These are phyloP conservation scores for Halictus ligatus DNA, from an alignment of 2,888 invertebrate genomes.

Conservation along the genomic window DNA sequence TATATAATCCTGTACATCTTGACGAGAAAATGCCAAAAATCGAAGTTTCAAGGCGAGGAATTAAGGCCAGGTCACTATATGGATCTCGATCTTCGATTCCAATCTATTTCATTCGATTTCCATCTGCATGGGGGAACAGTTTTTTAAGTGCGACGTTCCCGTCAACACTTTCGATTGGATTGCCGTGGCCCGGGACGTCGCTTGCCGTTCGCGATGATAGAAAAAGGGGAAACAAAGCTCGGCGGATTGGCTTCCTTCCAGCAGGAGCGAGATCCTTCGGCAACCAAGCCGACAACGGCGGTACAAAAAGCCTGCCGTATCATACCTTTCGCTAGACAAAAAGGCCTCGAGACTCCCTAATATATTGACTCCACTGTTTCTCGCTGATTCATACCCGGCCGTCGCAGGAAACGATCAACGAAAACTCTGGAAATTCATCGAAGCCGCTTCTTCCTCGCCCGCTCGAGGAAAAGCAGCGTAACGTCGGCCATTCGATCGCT, in stretches of 20 bases:
- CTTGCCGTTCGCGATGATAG: conserved; percentile 25
- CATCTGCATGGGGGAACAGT: neutral
- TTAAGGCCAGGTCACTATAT: neutral
- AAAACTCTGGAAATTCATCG: conserved; percentile 24
- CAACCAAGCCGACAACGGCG: neutral
- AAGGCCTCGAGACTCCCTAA: conserved; percentile 42
- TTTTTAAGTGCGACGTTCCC: conserved; percentile 21
- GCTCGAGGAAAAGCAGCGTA: neutral
- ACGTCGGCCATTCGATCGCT: conserved; percentile 17
- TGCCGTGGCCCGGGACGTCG: conserved; percentile 32
- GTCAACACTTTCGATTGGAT: conserved; percentile 54
- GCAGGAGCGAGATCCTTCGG: conserved; percentile 36
- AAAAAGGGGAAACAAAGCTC: conserved; percentile 42
- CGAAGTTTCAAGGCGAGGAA: too few relatives aligned
- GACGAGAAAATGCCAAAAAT: too few relatives aligned
- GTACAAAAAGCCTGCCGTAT: conserved; percentile 43
- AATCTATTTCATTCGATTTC: conserved; percentile 13
- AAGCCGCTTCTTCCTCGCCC: neutral
- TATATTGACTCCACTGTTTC: conserved; percentile 42
- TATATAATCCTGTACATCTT: too few relatives aligned
- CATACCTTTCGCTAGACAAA: conserved; percentile 47
- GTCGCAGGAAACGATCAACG: conserved; percentile 24
- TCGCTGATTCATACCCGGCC: conserved; percentile 44
- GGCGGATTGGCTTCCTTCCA: conserved; percentile 67
- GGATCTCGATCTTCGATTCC: conserved; percentile 1